Base-by-base conservation (phyloP, 2,113 vertebrate species). In the Eupsittula cactorum region DNA sequence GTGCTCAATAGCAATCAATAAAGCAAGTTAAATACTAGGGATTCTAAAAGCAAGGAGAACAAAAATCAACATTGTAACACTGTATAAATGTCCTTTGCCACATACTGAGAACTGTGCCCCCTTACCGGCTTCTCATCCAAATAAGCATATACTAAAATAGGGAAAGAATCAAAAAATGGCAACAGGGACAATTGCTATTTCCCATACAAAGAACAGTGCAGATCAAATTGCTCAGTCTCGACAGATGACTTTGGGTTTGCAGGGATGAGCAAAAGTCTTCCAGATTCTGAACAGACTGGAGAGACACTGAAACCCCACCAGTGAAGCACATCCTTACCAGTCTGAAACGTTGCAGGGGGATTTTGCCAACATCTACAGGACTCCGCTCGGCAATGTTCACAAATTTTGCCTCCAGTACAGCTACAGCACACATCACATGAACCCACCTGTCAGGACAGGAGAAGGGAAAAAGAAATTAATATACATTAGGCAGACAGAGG, bases 351-450 rank as follows among this genome's bases (percentile, higher is more conserved):
- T 98, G 98, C 94, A 99, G 88, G 4, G 99, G 99, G 35, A 99
- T 99, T 90, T 98, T 98, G 84, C 99, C 98, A 94, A 99, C 98
- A 92, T 99, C 99, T 63, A 99, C 97, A 18, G 99, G 99, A 90
- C 99, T 98, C 74, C 99, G 98, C 82, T 99, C 98, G 3, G 98
- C 98, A 31, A 99, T 98, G 97, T 99, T 99, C 95, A 99, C 98
- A 95, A 99, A 99, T 79, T 99, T 99, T 59, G 99, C 99, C 96
- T 99, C 99, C 95, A 99, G 97, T 81, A 99, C 99, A 27, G 98
- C 99, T 87, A 99, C 99, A 39, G 99, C 99, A 97, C 99, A 99
- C 71, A 99, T 98, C 19, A 99, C 99, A 21, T 99, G 99, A 85
- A 99, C 99, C 99, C 99, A 99, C 95, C 99, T 99, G 76, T 35